Conservation (phyloP, 2,797 vertebrate species). For the Champsocephalus gunnari region DNA sequence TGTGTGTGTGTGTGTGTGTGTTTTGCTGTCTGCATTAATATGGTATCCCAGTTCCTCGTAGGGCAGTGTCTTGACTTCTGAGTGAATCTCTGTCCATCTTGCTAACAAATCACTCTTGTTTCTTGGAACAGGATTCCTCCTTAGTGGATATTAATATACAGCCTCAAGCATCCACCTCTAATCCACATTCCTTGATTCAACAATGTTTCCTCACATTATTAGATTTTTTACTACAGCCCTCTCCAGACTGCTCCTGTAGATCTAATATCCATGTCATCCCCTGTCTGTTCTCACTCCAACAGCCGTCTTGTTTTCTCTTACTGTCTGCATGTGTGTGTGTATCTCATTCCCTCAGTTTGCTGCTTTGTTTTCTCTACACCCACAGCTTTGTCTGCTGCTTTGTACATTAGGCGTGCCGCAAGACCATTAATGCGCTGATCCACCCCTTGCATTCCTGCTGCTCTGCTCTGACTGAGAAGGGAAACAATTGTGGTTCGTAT, state of each 20-base stretch:
- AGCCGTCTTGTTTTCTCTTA: slow-evolving; percentile 18
- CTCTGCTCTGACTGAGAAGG: slow-evolving; percentile 47
- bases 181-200: slow-evolving; percentile 64
- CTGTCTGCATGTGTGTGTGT: slow-evolving; percentile 4
- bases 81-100: slow-evolving; percentile 32
- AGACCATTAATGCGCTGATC: slow-evolving; percentile 49
- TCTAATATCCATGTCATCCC: slow-evolving; percentile 59
- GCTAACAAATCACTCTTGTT: slow-evolving; percentile 54
- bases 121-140: slow-evolving; percentile 48
- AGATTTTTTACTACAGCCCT: slow-evolving; percentile 49
- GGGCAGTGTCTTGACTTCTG: slow-evolving; percentile 11
- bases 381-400: slow-evolving; percentile 62
- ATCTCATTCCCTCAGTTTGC: slow-evolving; percentile 7
- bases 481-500: slow-evolving; percentile 19
- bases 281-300: slow-evolving; percentile 54
- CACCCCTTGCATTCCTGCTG: slow-evolving; percentile 62
- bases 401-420: slow-evolving; percentile 64
- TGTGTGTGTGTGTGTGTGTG: slow-evolving; percentile 6
- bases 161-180: slow-evolving; percentile 51
- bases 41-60: slow-evolving; percentile 31
- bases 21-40: slow-evolving; percentile 20
- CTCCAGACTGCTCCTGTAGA: slow-evolving; percentile 34
- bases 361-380: slow-evolving; percentile 56
- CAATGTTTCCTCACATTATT: slow-evolving; percentile 70
- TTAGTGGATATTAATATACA: slow-evolving; percentile 57